Percentiles rank a stretch among this genome's conserved stretches.
These are phyloP conservation scores for Hydroisotoma schaefferi DNA, from an alignment of 2,888 invertebrate genomes.

Conservation along the genomic window DNA sequence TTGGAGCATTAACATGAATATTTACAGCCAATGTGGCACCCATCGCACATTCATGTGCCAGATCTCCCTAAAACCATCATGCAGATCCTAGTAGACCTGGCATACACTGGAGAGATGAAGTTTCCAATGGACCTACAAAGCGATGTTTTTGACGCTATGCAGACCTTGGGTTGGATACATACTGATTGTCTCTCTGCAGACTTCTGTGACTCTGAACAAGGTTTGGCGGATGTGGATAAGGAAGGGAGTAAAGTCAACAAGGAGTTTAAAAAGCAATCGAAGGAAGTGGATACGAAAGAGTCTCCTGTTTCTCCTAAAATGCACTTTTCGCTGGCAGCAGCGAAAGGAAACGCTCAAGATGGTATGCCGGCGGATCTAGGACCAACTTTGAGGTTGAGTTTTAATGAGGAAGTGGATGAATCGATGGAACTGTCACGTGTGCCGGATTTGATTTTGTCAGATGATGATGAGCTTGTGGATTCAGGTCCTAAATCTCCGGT, in stretches of 20 bases:
- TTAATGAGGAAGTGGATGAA: slow-evolving; percentile 1
- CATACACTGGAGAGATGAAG: slow-evolving; percentile 34
- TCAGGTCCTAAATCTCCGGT: not conserved
- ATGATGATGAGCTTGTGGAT: not conserved
- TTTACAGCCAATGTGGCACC: slow-evolving; percentile 34
- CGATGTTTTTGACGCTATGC: slow-evolving; percentile 35
- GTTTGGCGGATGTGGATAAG: not conserved
- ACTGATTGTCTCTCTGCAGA: slow-evolving; percentile 22
- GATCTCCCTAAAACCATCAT: slow-evolving; percentile 29
- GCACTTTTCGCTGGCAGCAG: too few relatives aligned
- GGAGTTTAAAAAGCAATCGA: not conserved
- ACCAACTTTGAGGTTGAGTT: not conserved
- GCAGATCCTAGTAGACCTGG: slow-evolving; percentile 28
- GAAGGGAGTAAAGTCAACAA: not conserved
- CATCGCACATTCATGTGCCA: slow-evolving; percentile 28
- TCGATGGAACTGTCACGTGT: slow-evolving; percentile 4
- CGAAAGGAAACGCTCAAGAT: too few relatives aligned
- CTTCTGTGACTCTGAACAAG: not conserved
- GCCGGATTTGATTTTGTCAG: not conserved
- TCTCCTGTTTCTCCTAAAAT: not conserved
- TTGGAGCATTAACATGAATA: not conserved
- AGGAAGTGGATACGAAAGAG: not conserved
- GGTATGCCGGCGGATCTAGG: too few relatives aligned
- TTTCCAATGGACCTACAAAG: slow-evolving; percentile 13
- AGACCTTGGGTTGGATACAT: slow-evolving; percentile 32